Conservation (phyloP, 2,797 vertebrate genomes). For the Xenopus petersii region DNA sequence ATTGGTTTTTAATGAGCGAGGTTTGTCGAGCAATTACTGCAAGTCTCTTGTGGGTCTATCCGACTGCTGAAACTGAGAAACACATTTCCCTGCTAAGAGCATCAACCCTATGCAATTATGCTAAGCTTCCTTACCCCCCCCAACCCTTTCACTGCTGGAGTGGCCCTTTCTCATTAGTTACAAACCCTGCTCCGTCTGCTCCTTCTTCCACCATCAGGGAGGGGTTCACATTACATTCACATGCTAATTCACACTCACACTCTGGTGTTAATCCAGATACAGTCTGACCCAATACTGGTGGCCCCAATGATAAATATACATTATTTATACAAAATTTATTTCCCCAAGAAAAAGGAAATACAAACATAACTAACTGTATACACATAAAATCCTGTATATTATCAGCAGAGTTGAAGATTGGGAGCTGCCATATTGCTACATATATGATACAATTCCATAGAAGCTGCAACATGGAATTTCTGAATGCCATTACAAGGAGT, state of each 20-base stretch:
- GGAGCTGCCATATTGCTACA: too few species aligned
- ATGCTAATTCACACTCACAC: too few species aligned
- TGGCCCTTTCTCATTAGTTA: neutral
- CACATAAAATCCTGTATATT: too few species aligned
- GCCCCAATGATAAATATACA: too few species aligned
- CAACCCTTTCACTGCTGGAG: neutral
- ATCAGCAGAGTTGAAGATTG: too few species aligned
- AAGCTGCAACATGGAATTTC: too few species aligned
- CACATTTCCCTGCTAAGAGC: neutral
- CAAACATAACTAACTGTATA: too few species aligned
- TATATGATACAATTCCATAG: too few species aligned
- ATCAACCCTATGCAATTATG: neutral
- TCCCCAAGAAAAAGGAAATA: too few species aligned
- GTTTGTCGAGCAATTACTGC: conserved; percentile 25
- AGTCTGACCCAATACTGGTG: neutral
- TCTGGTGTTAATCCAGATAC: neutral
- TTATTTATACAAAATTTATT: too few species aligned
- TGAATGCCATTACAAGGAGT: too few species aligned
- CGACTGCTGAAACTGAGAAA: neutral
- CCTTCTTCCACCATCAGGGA: neutral
- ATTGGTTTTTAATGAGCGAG: conserved; percentile 39
- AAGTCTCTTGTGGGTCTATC: conserved; percentile 3
- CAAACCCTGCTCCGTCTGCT: too few species aligned
- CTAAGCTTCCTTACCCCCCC: conserved; percentile 3
- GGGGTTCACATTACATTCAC: neutral